Percentiles rank a stretch among this genome's conserved stretches.
Conservation (phyloP, 2,797 vertebrate species). For the Huso huso region DNA sequence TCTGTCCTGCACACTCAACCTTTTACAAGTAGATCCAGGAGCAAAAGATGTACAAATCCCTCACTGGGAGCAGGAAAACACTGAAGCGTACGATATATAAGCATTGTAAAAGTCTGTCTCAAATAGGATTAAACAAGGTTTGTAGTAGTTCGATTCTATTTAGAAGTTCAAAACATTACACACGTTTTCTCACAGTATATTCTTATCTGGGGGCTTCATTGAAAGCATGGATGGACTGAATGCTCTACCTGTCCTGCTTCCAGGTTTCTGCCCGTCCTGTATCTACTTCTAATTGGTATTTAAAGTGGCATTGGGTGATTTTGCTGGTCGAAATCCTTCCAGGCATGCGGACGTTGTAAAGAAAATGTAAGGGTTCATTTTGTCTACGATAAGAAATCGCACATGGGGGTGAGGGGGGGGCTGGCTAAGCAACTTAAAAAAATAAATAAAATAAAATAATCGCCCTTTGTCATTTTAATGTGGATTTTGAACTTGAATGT, state of each 20-base stretch:
- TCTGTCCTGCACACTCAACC: conserved; percentile 37
- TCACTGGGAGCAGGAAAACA: conserved; percentile 7
- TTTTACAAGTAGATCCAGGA: conserved; percentile 58
- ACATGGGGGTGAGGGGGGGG: too few species aligned
- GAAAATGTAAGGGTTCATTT: too few species aligned
- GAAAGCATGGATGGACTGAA: background rate
- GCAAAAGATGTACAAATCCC: conserved; percentile 19
- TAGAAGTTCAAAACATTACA: background rate
- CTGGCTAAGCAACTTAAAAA: too few species aligned
- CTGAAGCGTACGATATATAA: background rate
- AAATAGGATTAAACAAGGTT: conserved; percentile 5
- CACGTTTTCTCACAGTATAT: background rate
- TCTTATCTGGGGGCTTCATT: conserved; percentile 5
- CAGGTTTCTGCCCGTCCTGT: conserved; percentile 31
- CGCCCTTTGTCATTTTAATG: conserved; percentile 27
- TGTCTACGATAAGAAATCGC: too few species aligned
- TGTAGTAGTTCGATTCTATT: background rate
- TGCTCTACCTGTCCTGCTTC: background rate
- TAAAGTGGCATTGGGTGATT: conserved; percentile 35
- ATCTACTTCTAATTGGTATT: conserved; percentile 47
- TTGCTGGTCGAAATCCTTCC: background rate
- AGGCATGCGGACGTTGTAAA: too few species aligned
- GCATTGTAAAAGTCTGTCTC: conserved; percentile 1
- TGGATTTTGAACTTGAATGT: conserved; percentile 19
- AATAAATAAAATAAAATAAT: background rate